Base-by-base conservation (phyloP, 2,888 invertebrate species). In the Eupithecia insigniata region DNA sequence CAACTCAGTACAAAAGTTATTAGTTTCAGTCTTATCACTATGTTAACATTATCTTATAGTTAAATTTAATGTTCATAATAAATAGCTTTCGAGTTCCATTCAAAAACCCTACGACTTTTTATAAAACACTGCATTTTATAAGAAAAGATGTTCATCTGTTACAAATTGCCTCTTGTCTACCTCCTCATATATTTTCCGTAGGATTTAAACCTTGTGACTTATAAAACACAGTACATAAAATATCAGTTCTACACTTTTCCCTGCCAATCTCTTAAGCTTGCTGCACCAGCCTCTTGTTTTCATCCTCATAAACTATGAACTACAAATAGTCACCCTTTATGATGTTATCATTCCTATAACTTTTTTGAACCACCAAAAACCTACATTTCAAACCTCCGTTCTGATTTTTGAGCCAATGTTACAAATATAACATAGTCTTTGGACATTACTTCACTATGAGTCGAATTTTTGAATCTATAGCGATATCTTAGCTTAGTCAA, bases 11-110 rank as follows among this genome's bases (percentile, higher is more conserved):
- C 64, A 64, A 64, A 36, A 62, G 34, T 62, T 34, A 62, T 22
- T 39, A 64, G 36, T 36, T 22, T 64, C 64, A 64, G 64, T 64
- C 64, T 64, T 36, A 64, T 64, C 34, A 62, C 7, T n/a, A 36
- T 64, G 64, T 36, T 64, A 64, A n/a, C 34, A 39, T 64, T 34
- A 64, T 39, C 36, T 36, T 36, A 64, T 6, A 64, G 34, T 64
- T 64, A 39, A n/a, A 7, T 26, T 26, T 64, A 22, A 64, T 39
- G 22, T 36, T 36, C 36, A 26, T 64, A 22, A 22, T 51, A 51
- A 22, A 26, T 12, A 64, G 34, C 34, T 22, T 26, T 64, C 36
- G 14, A 64, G 64, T 34, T 36, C 36, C 32, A 14, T 36, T 36
- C 32, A n/a, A 32, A 34, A 62, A 62, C 14, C 26, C 12, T 39